Evolutionary conservation across 1,140 invertebrate species (phyloP).

Genomic region (Drosophila lacertosa): DNA sequence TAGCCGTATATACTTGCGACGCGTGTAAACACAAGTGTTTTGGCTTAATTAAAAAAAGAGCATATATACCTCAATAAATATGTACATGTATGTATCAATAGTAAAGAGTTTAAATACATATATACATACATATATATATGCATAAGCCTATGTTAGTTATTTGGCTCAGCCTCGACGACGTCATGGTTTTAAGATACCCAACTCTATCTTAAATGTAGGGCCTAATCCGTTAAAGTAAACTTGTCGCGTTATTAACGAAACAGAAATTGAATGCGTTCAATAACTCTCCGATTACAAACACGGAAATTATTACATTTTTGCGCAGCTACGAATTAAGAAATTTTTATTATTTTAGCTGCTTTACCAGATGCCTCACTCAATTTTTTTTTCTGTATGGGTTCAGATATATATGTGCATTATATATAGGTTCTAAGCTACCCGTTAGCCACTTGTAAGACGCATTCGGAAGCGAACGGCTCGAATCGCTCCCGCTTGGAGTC

Average conservation of each 20-base stretch:
- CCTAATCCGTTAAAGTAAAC: background rate
- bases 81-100: constrained; percentile 19
- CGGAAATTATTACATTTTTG: constrained; percentile 68
- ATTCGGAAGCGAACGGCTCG: constrained; percentile 4
- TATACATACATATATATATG: constrained; percentile 6
- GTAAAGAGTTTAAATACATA: constrained; percentile 8
- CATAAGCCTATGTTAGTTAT: background rate
- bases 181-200: constrained; percentile 7
- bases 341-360: constrained; percentile 68
- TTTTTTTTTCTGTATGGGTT: too few species aligned
- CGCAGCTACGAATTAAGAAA: constrained; percentile 13
- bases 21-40: constrained; percentile 82
- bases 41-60: constrained; percentile 76
- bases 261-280: constrained; percentile 24
- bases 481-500: constrained; percentile 16
- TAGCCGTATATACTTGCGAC: constrained; percentile 64
- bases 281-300: constrained; percentile 43
- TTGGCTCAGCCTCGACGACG: background rate
- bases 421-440: constrained; percentile 18
- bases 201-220: background rate
- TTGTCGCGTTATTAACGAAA: constrained; percentile 18
- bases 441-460: constrained; percentile 29
- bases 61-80: constrained; percentile 29
- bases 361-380: constrained; percentile 57
- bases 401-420: constrained; percentile 6